phyloP scores from a whole-genome alignment of 2,113 vertebrate species.

The Rhabdornis inornatus region DNA sequence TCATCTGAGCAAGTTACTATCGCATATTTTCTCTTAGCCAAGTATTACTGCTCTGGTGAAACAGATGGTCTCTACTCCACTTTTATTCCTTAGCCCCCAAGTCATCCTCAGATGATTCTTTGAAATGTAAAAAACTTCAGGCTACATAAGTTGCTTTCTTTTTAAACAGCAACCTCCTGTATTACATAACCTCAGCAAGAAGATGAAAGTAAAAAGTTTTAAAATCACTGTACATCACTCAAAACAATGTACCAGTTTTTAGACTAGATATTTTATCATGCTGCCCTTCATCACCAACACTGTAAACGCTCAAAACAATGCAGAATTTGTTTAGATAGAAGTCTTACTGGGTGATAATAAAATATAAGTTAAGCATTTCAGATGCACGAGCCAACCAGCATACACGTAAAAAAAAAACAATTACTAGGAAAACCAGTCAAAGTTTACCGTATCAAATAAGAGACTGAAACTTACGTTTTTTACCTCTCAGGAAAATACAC shows the following conservation, averaged over 20 bases:
- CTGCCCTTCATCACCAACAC: not conserved
- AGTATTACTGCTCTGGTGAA: not conserved
- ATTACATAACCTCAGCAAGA: not conserved
- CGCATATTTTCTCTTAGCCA: not conserved
- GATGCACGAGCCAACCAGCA: fast-evolving
- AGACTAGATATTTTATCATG: not conserved
- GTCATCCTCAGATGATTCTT: not conserved
- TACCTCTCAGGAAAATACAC: too few species aligned
- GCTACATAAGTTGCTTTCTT: not conserved
- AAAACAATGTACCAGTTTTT: not conserved
- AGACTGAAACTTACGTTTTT: fast-evolving
- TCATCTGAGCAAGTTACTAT: not conserved
- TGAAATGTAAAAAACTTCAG: not conserved
- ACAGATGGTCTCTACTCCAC: not conserved
- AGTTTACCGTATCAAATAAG: fast-evolving
- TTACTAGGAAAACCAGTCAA: not conserved
- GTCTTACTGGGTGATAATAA: not conserved
- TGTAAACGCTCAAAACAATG: not conserved
- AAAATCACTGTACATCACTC: not conserved
- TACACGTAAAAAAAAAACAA: fast-evolving
- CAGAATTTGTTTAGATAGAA: not conserved
- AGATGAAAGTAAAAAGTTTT: fast-evolving
- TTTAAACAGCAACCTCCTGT: not conserved
- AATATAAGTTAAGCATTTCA: not conserved
- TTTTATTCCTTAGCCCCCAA: not conserved